Percentiles rank a stretch among this genome's conserved stretches.
These are phyloP conservation scores for Grammomys surdaster DNA, from an alignment of 2,113 vertebrate species.

Conservation along the genomic window DNA sequence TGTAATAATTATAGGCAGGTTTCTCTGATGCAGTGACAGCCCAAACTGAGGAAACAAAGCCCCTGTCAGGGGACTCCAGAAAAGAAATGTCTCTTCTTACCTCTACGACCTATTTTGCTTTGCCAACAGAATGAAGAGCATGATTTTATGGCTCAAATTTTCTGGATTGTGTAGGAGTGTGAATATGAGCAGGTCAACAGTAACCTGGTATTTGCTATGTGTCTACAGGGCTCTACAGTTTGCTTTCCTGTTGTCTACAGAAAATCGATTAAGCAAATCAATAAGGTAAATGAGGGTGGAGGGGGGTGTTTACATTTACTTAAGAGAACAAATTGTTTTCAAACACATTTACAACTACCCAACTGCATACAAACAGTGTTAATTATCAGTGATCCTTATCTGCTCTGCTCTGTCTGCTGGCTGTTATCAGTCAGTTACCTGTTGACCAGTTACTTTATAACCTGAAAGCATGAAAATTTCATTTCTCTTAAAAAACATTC, in stretches of 20 bases:
- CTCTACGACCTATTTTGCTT: background rate
- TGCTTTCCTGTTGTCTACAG: slow-evolving; percentile 33
- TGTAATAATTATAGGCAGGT: background rate
- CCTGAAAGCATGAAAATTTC: background rate
- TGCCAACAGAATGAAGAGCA: background rate
- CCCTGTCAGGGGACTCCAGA: background rate
- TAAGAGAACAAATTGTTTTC: slow-evolving; percentile 70
- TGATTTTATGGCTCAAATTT: background rate
- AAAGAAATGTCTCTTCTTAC: background rate
- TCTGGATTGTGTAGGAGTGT: background rate
- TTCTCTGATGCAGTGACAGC: background rate
- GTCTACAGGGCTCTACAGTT: slow-evolving; percentile 6
- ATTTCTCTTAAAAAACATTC: slow-evolving; percentile 38
- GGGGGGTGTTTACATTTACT: slow-evolving; percentile 64
- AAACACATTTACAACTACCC: slow-evolving; percentile 65
- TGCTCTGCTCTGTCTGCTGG: slow-evolving; percentile 27
- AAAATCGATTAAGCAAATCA: slow-evolving; percentile 66
- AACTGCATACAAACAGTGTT: slow-evolving; percentile 50
- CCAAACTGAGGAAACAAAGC: background rate
- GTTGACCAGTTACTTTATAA: background rate
- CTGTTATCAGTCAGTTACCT: slow-evolving; percentile 6
- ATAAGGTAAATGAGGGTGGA: slow-evolving; percentile 56
- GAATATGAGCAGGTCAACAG: background rate
- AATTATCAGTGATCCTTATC: slow-evolving; percentile 66
- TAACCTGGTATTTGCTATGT: background rate